These are phyloP conservation scores for Tamandua tetradactyla DNA, from an alignment of 2,797 vertebrate genomes.

Conservation along the genomic window DNA sequence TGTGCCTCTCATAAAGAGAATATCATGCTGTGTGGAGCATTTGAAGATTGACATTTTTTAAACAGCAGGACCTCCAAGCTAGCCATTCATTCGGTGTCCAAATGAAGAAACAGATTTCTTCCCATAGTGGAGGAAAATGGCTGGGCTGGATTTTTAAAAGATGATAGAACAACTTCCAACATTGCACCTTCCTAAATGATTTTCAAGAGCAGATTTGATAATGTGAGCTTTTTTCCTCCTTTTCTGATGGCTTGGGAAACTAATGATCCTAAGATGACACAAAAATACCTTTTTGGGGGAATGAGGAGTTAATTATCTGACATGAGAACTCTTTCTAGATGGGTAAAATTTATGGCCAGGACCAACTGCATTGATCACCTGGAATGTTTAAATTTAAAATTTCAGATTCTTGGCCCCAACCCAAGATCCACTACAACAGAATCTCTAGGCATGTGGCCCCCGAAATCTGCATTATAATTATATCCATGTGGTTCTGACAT, in stretches of 20 bases:
- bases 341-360: not conserved
- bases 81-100: not conserved
- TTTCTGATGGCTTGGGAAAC: not conserved
- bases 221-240: not conserved
- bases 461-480: not conserved
- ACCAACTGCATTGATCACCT: not conserved
- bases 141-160: constrained; percentile 12
- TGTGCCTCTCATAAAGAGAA: not conserved
- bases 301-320: not conserved
- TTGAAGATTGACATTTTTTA: constrained; percentile 46
- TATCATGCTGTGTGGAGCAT: not conserved
- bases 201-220: constrained; percentile 37
- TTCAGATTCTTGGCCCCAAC: not conserved
- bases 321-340: not conserved
- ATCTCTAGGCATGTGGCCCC: too few relatives aligned
- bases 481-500: not conserved
- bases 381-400: not conserved
- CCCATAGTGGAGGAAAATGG: not conserved
- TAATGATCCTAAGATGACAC: not conserved
- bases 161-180: not conserved
- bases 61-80: constrained; percentile 2
- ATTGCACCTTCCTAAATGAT: not conserved
- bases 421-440: not conserved
- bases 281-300: not conserved
- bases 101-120: constrained; percentile 43